Base-by-base conservation (phyloP, 1,140 invertebrate genomes). In the Diachasma alloeum region DNA sequence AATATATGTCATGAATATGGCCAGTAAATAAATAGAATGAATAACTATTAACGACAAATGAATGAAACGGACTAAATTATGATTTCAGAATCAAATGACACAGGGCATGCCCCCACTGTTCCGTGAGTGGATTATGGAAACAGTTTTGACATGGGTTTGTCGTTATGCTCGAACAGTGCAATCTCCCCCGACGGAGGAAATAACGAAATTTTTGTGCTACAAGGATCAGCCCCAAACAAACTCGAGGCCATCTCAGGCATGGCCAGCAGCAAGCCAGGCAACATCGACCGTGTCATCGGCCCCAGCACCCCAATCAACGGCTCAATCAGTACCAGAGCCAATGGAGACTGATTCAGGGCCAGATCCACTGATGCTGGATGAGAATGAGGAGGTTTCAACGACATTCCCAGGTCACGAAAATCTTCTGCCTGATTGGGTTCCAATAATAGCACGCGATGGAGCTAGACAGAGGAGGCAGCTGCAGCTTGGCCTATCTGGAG, bases 401-500 rank as follows among this genome's bases (percentile, higher is more conserved):
- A 87, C 82, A 26, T 89, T 89, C 36, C 83, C 87, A n/a, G 87
- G 87, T 66, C 86, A 90, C 13, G 59, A 63, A 4, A 63, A 26
- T 19, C 19, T 63, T 63, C 22, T 63, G 59, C 75, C 95, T 94
- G 94, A 95, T 59, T 96, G 95, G 95, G 92, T 97, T 22, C 95
- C 95, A 3, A 93, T 96, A 68, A 96, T 97, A 69, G 92, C 93
- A 8, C 90, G 92, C 19, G 95, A 97, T 85, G 87, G 92, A 26
- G 91, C 93, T 78, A 89, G 92, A 53, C 94, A 95, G 81, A 87
- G 93, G 80, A 88, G 92, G 77, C 92, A 91, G 75, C 69, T 84
- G 1, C 84, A 85, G 56, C 75, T 82, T 66, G 69, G 75, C n/a
- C 15, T 76, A 22, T 86, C 86, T 8, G 76, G 84, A 5, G 85